phyloP scores from a whole-genome alignment of 2,888 invertebrate genomes.

The Gisinianus flammeolus region DNA sequence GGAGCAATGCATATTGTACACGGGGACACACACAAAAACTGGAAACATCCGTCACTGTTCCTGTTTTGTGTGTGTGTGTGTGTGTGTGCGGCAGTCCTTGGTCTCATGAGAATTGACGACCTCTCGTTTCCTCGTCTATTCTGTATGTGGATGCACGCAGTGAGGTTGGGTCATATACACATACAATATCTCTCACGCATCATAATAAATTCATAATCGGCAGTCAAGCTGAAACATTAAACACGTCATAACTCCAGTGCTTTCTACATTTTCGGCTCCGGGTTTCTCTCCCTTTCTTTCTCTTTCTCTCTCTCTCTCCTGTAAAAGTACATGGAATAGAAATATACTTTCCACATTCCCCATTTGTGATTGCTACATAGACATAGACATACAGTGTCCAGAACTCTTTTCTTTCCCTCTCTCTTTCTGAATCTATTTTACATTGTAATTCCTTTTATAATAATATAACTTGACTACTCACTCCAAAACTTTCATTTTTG shows the following conservation, averaged over 20 bases:
- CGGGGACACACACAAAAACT: neutral
- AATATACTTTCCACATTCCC: neutral
- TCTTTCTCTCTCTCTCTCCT: neutral
- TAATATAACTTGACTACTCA: neutral
- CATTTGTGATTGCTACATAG: neutral
- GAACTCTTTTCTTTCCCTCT: neutral
- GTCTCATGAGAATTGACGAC: neutral
- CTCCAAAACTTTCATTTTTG: no score
- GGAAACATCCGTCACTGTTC: neutral
- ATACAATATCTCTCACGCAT: conserved; percentile 23
- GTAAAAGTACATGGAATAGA: neutral
- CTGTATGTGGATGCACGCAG: neutral
- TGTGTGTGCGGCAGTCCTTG: neutral
- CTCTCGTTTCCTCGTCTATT: neutral
- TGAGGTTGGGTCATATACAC: neutral
- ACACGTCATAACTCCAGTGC: neutral
- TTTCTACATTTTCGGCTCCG: neutral
- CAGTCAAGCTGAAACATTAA: conserved; percentile 42
- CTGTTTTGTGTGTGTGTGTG: neutral
- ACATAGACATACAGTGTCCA: neutral
- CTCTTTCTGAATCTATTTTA: neutral
- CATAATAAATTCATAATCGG: conserved; percentile 43
- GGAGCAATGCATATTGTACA: neutral
- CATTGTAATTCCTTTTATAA: neutral
- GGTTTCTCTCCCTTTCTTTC: conserved; percentile 5